Percentiles rank a stretch among this genome's conserved stretches.
These are phyloP conservation scores for Clarias laeviceps DNA, from an alignment of 2,797 vertebrate genomes.

Conservation along the genomic window DNA sequence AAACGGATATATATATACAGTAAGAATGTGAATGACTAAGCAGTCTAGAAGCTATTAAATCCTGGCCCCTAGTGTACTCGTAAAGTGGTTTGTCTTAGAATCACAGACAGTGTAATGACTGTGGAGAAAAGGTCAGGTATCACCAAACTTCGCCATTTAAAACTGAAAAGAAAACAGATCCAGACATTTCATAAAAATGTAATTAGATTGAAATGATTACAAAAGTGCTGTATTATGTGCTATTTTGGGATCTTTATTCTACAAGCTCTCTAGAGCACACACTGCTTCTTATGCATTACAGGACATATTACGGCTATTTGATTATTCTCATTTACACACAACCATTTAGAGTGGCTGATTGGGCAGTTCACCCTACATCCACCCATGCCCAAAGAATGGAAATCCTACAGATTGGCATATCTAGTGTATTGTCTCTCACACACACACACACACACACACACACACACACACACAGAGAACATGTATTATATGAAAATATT, in stretches of 20 bases:
- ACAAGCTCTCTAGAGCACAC: slow-evolving; percentile 14
- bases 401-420: slow-evolving; percentile 26
- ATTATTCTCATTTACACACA: slow-evolving; percentile 34
- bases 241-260: neutral
- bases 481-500: neutral
- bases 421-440: slow-evolving; percentile 10
- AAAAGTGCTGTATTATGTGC: neutral
- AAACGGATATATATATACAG: slow-evolving; percentile 17
- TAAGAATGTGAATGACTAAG: slow-evolving; percentile 44
- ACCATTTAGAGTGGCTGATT: slow-evolving; percentile 37
- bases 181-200: neutral
- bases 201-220: neutral
- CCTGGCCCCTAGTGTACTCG: slow-evolving; percentile 4
- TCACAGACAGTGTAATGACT: slow-evolving; percentile 9
- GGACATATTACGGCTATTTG: slow-evolving; percentile 31
- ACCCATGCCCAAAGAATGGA: slow-evolving; percentile 21
- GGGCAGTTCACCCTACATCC: slow-evolving; percentile 45
- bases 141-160: slow-evolving; percentile 25
- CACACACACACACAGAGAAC: neutral
- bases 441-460: neutral
- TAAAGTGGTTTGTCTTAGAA: slow-evolving; percentile 27
- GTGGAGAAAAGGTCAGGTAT: neutral
- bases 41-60: slow-evolving; percentile 45
- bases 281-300: slow-evolving; percentile 26
- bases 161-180: neutral